Percentiles rank a stretch among this genome's conserved stretches.
These are phyloP conservation scores for Seison nebaliae DNA, from an alignment of 1,140 invertebrate species.

Conservation along the genomic window DNA sequence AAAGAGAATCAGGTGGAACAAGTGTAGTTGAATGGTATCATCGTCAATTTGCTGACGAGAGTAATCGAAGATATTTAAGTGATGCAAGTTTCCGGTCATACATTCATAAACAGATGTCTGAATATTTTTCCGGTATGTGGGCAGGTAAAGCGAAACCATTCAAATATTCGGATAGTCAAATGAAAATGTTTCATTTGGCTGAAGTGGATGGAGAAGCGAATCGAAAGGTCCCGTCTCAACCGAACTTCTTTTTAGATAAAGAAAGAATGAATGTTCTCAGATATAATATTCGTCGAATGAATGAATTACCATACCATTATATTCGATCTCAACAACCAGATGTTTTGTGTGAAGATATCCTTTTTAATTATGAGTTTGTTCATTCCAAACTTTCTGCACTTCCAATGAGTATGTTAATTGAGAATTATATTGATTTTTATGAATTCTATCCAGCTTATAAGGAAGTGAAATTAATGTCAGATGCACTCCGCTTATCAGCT, in stretches of 20 bases:
- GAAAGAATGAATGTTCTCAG: constrained; percentile 46
- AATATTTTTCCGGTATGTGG: constrained; percentile 87
- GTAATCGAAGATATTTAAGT: constrained; percentile 51
- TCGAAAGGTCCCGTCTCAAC: constrained; percentile 74
- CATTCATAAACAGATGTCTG: constrained; percentile 83
- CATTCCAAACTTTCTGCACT: constrained; percentile 79
- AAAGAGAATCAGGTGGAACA: constrained; percentile 78
- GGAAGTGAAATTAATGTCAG: constrained; percentile 64
- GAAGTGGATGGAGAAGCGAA: constrained; percentile 75
- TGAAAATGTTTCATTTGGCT: constrained; percentile 28
- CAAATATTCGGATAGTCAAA: constrained; percentile 79
- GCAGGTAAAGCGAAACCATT: constrained; percentile 67
- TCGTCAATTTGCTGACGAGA: constrained; percentile 23
- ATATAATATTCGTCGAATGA: constrained; percentile 30
- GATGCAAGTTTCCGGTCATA: constrained; percentile 82
- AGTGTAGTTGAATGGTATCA: constrained; percentile 94
- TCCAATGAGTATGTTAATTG: constrained; percentile 62
- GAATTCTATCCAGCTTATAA: constrained; percentile 54
- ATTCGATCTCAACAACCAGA: constrained; percentile 61
- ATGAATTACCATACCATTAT: constrained; percentile 69
- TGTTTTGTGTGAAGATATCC: constrained; percentile 64
- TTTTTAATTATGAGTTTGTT: constrained; percentile 91
- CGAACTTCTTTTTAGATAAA: constrained; percentile 62
- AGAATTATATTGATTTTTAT: constrained; percentile 80
- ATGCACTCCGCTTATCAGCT: constrained; percentile 53